These are phyloP conservation scores for Eueides isabella DNA, from an alignment of 1,140 invertebrate species.

Conservation along the genomic window DNA sequence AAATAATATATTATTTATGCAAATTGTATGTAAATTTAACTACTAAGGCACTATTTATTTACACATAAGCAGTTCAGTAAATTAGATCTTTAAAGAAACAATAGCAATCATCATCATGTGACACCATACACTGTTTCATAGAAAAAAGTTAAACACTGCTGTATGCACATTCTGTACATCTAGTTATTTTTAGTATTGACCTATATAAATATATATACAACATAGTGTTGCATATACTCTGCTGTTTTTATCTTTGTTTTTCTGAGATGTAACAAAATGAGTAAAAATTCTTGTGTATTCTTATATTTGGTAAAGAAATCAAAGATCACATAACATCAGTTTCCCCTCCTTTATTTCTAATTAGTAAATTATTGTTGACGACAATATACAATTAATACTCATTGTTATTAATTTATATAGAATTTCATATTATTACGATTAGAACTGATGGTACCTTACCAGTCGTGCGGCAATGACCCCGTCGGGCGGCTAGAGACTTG, in stretches of 20 bases:
- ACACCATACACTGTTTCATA: neutral
- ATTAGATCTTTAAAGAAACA: neutral
- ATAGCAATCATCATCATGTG: neutral
- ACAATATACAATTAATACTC: neutral
- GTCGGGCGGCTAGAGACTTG: constrained; percentile 41
- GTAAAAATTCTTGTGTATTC: too few species aligned
- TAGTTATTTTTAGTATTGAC: too few species aligned
- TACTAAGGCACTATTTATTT: too few species aligned
- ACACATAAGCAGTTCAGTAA: too few species aligned
- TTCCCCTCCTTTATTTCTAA: neutral
- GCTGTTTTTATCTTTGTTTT: neutral
- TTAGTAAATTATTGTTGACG: neutral
- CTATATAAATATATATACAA: too few species aligned
- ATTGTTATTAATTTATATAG: neutral
- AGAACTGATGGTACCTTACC: constrained; percentile 47
- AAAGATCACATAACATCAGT: neutral
- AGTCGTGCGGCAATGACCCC: constrained; percentile 57
- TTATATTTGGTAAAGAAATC: neutral
- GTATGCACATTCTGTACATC: too few species aligned
- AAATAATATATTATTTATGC: too few species aligned
- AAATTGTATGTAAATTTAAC: too few species aligned
- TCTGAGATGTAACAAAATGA: too few species aligned
- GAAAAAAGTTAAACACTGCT: too few species aligned
- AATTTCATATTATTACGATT: constrained; percentile 3
- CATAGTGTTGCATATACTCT: too few species aligned